Percentiles rank a stretch among this genome's conserved stretches.
phyloP scores from a whole-genome alignment of 2,113 vertebrate genomes.

The Paraplagusia blochii region DNA sequence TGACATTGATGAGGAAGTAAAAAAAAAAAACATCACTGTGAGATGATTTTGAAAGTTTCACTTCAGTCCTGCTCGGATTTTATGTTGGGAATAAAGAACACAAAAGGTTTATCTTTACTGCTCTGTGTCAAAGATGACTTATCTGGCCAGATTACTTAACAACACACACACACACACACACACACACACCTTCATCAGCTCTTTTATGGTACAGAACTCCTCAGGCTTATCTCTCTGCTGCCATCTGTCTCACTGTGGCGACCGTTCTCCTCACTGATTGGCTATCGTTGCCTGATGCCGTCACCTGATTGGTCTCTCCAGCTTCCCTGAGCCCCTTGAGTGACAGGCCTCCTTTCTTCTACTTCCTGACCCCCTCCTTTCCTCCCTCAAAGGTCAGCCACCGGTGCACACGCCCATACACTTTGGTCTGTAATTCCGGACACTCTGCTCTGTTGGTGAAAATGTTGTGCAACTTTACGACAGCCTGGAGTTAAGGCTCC shows the following conservation, averaged over 20 bases:
- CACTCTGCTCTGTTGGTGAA: constrained; percentile 18
- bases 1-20: constrained; percentile 12
- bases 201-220: constrained; percentile 31
- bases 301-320: constrained; percentile 37
- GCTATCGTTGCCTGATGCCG: constrained; percentile 1
- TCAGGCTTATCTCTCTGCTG: constrained; percentile 49
- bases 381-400: constrained; percentile 40
- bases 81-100: too few relatives aligned
- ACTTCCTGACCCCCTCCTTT: constrained; percentile 53
- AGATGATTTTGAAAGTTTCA: too few relatives aligned
- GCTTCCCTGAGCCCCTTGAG: constrained; percentile 4
- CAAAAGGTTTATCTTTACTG: too few relatives aligned
- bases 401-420: constrained; percentile 44
- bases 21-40: neutral
- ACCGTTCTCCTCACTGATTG: constrained; percentile 36
- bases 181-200: constrained; percentile 18
- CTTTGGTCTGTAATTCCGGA: constrained; percentile 37
- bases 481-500: neutral
- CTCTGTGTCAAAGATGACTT: too few relatives aligned
- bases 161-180: constrained; percentile 10
- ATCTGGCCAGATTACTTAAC: too few relatives aligned
- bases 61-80: too few relatives aligned
- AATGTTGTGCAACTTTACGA: constrained; percentile 44
- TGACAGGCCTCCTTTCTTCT: neutral
- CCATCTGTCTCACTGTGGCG: constrained; percentile 63